Percentiles rank a stretch among this genome's conserved stretches.
phyloP scores from a whole-genome alignment of 2,113 vertebrate genomes.

The Rallus limicola region DNA sequence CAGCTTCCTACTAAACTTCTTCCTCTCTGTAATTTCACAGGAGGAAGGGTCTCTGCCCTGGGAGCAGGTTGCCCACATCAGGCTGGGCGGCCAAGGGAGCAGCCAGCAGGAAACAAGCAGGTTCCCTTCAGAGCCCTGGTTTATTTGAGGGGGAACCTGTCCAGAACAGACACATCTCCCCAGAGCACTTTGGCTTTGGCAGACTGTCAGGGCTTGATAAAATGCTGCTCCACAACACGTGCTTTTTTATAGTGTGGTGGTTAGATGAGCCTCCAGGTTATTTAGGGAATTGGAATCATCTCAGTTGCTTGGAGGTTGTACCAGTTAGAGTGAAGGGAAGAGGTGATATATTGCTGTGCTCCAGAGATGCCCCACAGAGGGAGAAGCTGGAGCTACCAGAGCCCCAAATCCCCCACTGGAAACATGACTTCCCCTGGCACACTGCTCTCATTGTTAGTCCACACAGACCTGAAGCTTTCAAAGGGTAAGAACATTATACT shows the following conservation, averaged over 20 bases:
- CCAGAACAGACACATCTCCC: not conserved
- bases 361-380: not conserved
- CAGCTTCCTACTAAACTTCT: not conserved
- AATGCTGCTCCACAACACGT: not conserved
- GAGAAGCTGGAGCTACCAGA: not conserved
- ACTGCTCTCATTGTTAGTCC: rapidly evolving
- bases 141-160: not conserved
- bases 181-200: not conserved
- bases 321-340: not conserved
- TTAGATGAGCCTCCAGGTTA: not conserved
- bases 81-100: not conserved
- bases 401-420: not conserved
- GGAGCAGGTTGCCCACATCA: not conserved
- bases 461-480: not conserved
- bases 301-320: not conserved
- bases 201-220: not conserved
- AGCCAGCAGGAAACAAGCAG: not conserved
- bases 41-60: not conserved
- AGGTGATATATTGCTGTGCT: not conserved
- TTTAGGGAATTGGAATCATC: not conserved
- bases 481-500: not conserved
- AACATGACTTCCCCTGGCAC: rapidly evolving
- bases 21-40: too few relatives aligned
- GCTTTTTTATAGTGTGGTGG: rapidly evolving
- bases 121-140: not conserved